Conservation (phyloP, 2,797 vertebrate genomes). For the Brotula barbata region DNA sequence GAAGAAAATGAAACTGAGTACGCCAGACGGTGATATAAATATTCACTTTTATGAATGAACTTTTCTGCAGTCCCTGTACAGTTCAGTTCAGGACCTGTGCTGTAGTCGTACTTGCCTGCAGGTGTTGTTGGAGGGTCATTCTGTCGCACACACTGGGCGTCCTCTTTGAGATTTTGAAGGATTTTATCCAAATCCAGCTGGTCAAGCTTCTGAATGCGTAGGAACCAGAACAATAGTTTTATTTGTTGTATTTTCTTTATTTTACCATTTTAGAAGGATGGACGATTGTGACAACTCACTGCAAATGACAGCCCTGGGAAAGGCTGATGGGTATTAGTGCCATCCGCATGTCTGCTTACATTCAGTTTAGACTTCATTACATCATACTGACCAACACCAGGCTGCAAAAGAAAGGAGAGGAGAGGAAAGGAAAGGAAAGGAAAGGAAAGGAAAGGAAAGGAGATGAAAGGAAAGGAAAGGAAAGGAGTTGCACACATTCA, state of each 20-base stretch:
- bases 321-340: not conserved
- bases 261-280: too few relatives aligned
- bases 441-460: not conserved
- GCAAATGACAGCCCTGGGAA: constrained; percentile 44
- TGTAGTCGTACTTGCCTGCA: constrained; percentile 17
- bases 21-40: not conserved
- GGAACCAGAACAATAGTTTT: constrained; percentile 38
- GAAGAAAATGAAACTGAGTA: constrained; percentile 15
- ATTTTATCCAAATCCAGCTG: constrained; percentile 73
- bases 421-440: not conserved
- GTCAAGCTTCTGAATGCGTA: constrained; percentile 69
- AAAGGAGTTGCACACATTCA: too few relatives aligned
- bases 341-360: constrained; percentile 2
- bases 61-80: not conserved
- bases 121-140: constrained; percentile 1
- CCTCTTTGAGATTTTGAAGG: constrained; percentile 61
- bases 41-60: not conserved
- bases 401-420: constrained; percentile 26
- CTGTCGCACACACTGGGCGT: constrained; percentile 16
- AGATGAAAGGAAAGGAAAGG: too few relatives aligned
- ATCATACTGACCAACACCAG: not conserved
- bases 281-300: constrained; percentile 42
- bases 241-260: too few relatives aligned
- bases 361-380: not conserved
- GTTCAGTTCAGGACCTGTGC: not conserved